A percentile compares a stretch with the other conserved stretches of the same genome.
Evolutionary conservation across 1,140 invertebrate species (phyloP).

Genomic region (Aphaenogaster floridana): DNA sequence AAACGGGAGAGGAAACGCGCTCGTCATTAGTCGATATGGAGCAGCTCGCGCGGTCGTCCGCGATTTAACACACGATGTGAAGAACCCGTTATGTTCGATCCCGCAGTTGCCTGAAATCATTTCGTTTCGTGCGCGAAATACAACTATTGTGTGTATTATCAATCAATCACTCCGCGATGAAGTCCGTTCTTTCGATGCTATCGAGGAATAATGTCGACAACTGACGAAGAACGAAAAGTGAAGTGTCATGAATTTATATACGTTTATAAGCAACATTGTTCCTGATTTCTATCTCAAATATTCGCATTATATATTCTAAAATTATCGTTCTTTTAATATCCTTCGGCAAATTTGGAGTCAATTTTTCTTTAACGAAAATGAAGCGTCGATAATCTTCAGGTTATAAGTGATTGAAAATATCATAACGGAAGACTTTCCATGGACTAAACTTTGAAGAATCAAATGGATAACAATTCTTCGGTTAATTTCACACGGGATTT

Average conservation of each 20-base stretch:
- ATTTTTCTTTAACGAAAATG: background rate
- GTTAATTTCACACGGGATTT: background rate
- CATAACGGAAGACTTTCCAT: background rate
- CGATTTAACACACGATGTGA: slow-evolving; percentile 42
- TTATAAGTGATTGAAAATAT: background rate
- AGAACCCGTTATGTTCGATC: background rate
- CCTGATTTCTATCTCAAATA: background rate
- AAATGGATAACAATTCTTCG: background rate
- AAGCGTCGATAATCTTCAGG: background rate
- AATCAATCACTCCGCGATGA: background rate
- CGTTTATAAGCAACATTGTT: background rate
- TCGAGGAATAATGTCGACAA: background rate
- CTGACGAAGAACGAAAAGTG: slow-evolving; percentile 11
- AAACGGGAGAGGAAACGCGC: slow-evolving; percentile 62
- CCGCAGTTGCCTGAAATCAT: background rate
- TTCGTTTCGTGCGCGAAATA: background rate
- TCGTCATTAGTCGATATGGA: slow-evolving; percentile 71
- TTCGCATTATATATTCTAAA: background rate
- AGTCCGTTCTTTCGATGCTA: background rate
- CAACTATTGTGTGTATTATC: background rate
- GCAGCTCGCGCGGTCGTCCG: background rate
- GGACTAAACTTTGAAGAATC: background rate
- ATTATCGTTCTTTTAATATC: background rate
- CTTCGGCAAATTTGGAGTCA: background rate
- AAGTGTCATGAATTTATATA: background rate